Evolutionary conservation across 2,797 vertebrate genomes (phyloP).

Genomic region (Gadopsis bispinosus): DNA sequence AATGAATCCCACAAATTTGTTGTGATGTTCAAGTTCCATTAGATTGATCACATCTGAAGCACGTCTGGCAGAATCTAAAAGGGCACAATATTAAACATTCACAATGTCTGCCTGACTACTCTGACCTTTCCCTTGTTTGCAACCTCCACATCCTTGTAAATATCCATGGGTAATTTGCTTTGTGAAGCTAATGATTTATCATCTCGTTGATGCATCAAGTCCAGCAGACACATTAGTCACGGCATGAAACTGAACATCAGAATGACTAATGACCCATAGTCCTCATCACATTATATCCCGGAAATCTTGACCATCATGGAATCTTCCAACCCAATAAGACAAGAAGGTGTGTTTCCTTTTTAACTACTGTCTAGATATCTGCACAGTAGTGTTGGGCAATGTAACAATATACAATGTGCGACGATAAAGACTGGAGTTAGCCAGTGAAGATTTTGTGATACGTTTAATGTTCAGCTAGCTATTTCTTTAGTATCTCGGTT

Average conservation of each 20-base stretch:
- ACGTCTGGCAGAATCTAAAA: constrained; percentile 64
- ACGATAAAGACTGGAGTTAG: background rate
- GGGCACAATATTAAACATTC: constrained; percentile 78
- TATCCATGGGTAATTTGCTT: constrained; percentile 73
- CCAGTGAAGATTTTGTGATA: background rate
- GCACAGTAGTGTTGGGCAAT: background rate
- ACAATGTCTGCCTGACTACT: constrained; percentile 58
- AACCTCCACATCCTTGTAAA: constrained; percentile 72
- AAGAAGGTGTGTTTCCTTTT: constrained; percentile 4
- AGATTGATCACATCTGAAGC: constrained; percentile 67
- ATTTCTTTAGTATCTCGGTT: background rate
- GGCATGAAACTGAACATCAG: constrained; percentile 65
- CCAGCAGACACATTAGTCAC: constrained; percentile 67
- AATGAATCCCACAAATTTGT: constrained; percentile 42
- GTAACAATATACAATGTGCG: background rate
- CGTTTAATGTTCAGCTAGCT: background rate
- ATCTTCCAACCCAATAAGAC: constrained; percentile 22
- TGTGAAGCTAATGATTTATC: constrained; percentile 74
- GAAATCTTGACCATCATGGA: constrained; percentile 50
- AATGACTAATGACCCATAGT: constrained; percentile 67
- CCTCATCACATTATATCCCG: constrained; percentile 40
- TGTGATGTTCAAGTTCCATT: constrained; percentile 36
- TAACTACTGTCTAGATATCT: background rate
- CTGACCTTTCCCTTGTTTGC: constrained; percentile 79
- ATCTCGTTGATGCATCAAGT: constrained; percentile 71